Conservation (phyloP, 37 sponge, comb jelly and placozoan species). For the Beroe forskalii region DNA sequence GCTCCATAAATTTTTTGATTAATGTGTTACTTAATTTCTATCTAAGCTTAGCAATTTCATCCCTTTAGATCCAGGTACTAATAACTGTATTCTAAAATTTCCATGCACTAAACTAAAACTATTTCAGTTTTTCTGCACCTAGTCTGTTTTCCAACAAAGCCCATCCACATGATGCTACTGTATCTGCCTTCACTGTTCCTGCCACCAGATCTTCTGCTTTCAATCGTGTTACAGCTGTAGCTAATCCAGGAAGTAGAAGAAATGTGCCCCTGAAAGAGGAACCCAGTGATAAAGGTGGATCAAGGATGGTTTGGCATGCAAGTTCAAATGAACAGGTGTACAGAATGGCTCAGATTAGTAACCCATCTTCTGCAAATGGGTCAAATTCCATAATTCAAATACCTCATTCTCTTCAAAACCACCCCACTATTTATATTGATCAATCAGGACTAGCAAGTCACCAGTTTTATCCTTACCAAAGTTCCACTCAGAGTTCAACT, state of each 20-base stretch:
- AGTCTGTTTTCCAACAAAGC: slow-evolving; percentile 5
- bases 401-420: slow-evolving; percentile 28
- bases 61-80: no score
- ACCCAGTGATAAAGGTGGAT: background rate
- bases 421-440: slow-evolving; percentile 47
- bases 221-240: slow-evolving; percentile 27
- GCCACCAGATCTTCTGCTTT: slow-evolving; percentile 50
- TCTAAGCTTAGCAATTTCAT: no score
- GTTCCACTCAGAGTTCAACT: slow-evolving; percentile 2
- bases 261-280: slow-evolving; percentile 12
- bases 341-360: slow-evolving; percentile 49
- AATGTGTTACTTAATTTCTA: no score
- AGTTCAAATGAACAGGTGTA: slow-evolving; percentile 62
- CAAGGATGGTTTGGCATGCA: slow-evolving; percentile 42
- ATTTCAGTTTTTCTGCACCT: slow-evolving; percentile 17
- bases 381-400: slow-evolving; percentile 51
- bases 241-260: background rate
- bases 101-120: background rate
- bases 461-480: slow-evolving; percentile 14
- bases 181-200: slow-evolving; percentile 54
- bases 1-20: no score
- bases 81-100: no score
- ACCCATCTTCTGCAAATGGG: slow-evolving; percentile 5
- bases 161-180: background rate
- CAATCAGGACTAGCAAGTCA: background rate